These are phyloP conservation scores for Dendrolimus punctatus DNA, from an alignment of 1,140 invertebrate genomes.

Conservation along the genomic window DNA sequence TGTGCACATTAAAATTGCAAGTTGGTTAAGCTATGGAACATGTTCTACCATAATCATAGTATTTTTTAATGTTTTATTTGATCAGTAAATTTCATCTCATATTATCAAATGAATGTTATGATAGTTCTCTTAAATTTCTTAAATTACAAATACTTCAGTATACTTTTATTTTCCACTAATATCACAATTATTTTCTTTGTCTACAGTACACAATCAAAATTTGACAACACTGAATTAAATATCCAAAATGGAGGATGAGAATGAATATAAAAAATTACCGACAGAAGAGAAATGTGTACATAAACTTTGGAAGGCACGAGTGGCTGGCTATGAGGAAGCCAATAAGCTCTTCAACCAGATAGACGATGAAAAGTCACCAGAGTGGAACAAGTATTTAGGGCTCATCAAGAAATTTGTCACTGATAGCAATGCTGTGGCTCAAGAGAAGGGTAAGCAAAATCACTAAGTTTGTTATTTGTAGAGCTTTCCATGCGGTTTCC, in stretches of 20 bases:
- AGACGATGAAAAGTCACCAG: slow-evolving; percentile 93
- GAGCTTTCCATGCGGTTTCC: no score
- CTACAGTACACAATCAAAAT: slow-evolving; percentile 8
- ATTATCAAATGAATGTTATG: no score
- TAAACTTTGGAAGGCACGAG: slow-evolving; percentile 95
- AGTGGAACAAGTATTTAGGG: slow-evolving; percentile 92
- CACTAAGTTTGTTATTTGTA: neutral
- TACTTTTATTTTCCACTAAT: no score
- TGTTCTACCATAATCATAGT: no score
- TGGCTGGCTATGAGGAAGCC: slow-evolving; percentile 95
- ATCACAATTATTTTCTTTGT: neutral
- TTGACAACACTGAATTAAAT: slow-evolving; percentile 13
- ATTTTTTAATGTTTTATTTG: no score
- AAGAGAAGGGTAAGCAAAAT: slow-evolving; percentile 86
- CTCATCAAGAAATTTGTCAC: slow-evolving; percentile 96
- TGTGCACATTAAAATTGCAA: no score
- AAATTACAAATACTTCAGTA: no score
- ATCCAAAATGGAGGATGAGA: slow-evolving; percentile 86
- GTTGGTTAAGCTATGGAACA: no score
- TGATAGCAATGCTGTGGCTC: slow-evolving; percentile 95
- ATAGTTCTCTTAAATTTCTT: no score
- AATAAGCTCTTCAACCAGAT: slow-evolving; percentile 89
- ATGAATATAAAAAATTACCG: slow-evolving; percentile 93
- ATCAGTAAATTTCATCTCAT: no score
- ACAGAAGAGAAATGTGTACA: slow-evolving; percentile 93